A percentile compares a stretch with the other conserved stretches of the same genome.
Conservation (phyloP, 2,888 invertebrate species). For the Melieria picta region DNA sequence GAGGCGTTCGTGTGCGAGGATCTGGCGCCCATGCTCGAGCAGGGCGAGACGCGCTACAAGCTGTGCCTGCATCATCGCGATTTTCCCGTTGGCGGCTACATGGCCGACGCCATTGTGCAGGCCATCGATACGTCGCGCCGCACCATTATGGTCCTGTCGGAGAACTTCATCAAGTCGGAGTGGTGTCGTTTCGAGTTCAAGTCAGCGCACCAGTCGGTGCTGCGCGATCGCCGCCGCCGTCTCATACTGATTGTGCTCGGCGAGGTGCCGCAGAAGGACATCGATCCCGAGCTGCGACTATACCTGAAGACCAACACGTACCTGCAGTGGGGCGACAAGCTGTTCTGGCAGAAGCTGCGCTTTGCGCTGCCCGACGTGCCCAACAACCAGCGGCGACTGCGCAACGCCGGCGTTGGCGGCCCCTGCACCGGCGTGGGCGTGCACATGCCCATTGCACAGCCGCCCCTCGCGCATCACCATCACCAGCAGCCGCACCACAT, state of each 20-base stretch:
- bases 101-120: constrained; percentile 92
- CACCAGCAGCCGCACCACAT: constrained; percentile 56
- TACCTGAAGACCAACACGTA: constrained; percentile 92
- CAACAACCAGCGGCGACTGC: constrained; percentile 65
- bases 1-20: constrained; percentile 90
- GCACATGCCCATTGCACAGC: constrained; percentile 58
- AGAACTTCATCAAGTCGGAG: constrained; percentile 93
- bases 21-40: constrained; percentile 86
- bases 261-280: constrained; percentile 86
- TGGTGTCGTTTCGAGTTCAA: constrained; percentile 97
- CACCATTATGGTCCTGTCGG: constrained; percentile 91
- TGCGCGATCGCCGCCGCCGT: constrained; percentile 85
- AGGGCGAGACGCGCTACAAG: constrained; percentile 81
- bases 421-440: constrained; percentile 55
- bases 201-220: constrained; percentile 89
- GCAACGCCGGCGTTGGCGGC: constrained; percentile 60
- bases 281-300: constrained; percentile 89
- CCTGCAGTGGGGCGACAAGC: constrained; percentile 91
- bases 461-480: constrained; percentile 55
- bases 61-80: constrained; percentile 92
- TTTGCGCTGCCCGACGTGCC: constrained; percentile 87
- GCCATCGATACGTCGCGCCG: constrained; percentile 91
- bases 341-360: constrained; percentile 95
- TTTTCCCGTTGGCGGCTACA: constrained; percentile 87
- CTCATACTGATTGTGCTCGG: constrained; percentile 91